These are phyloP conservation scores for Himalopsyche anomala DNA, from an alignment of 2,888 invertebrate species.

Conservation along the genomic window DNA sequence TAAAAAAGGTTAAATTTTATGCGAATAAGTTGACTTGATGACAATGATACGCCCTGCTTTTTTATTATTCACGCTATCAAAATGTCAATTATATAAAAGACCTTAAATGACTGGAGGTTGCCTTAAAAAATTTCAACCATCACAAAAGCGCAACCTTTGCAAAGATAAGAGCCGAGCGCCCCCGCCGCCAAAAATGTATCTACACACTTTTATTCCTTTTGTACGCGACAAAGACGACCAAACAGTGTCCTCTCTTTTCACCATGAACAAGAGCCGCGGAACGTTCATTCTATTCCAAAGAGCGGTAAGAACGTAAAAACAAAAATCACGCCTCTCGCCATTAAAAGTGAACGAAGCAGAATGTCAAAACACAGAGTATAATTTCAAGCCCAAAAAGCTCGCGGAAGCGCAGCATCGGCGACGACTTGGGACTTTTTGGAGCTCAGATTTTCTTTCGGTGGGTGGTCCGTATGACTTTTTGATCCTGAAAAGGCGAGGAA, in stretches of 20 bases:
- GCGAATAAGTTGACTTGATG: conserved; percentile 49
- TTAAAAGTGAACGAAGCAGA: conserved; percentile 60
- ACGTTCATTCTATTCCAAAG: conserved; percentile 60
- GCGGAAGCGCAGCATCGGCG: conserved; percentile 70
- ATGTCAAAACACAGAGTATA: conserved; percentile 57
- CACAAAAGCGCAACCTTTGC: conserved; percentile 65
- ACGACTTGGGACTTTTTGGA: conserved; percentile 55
- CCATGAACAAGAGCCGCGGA: conserved; percentile 63
- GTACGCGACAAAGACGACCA: conserved; percentile 64
- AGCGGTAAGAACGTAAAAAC: conserved; percentile 65
- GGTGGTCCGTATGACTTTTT: conserved; percentile 53
- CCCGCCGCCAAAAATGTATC: conserved; percentile 49
- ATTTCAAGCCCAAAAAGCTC: conserved; percentile 41
- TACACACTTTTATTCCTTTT: conserved; percentile 56
- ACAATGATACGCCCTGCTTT: conserved; percentile 57
- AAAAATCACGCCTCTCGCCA: conserved; percentile 66
- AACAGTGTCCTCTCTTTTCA: conserved; percentile 64
- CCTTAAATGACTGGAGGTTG: conserved; percentile 61
- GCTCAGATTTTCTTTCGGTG: conserved; percentile 69
- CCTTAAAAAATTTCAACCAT: conserved; percentile 60
- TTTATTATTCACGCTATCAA: conserved; percentile 64
- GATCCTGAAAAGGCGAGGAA: conserved; percentile 56
- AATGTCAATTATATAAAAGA: conserved; percentile 65
- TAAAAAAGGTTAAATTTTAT: conserved; percentile 48
- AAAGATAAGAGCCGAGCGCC: conserved; percentile 64